Evolutionary conservation across 2,113 vertebrate genomes (phyloP).

Genomic region (Atractosteus spatula): DNA sequence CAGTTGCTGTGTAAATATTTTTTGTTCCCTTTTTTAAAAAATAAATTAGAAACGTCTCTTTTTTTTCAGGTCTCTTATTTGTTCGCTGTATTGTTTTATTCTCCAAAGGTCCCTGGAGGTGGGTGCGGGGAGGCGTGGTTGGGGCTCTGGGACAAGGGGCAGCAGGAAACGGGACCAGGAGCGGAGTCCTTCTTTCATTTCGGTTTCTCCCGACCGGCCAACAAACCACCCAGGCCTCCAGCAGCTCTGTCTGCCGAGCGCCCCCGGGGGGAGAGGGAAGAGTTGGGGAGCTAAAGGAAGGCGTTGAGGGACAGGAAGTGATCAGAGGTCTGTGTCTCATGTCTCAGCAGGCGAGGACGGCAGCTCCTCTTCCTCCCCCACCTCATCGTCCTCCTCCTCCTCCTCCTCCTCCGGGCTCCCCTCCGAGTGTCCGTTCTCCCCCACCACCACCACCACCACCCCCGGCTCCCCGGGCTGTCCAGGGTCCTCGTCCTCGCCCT

Average conservation of each 20-base stretch:
- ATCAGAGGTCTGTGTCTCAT: constrained; percentile 48
- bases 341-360: constrained; percentile 70
- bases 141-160: constrained; percentile 9
- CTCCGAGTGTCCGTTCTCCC: constrained; percentile 42
- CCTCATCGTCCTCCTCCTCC: constrained; percentile 15
- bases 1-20: constrained; percentile 77
- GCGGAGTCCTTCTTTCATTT: constrained; percentile 4
- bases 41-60: constrained; percentile 67
- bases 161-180: constrained; percentile 19
- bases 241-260: too few relatives aligned
- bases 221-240: too few relatives aligned
- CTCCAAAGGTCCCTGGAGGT: constrained; percentile 8
- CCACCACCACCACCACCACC: constrained; percentile 34
- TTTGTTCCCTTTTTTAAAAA: constrained; percentile 73
- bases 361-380: constrained; percentile 63
- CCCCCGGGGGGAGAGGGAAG: too few relatives aligned
- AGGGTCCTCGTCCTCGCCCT: not conserved
- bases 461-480: not conserved
- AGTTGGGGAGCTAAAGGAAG: too few relatives aligned
- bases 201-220: not conserved
- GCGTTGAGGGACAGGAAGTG: too few relatives aligned
- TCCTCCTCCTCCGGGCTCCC: constrained; percentile 23
- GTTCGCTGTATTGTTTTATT: constrained; percentile 62
- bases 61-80: constrained; percentile 62
- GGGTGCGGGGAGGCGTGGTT: constrained; percentile 39